phyloP scores from a whole-genome alignment of 2,888 invertebrate species.

The Exephanes ischioxanthus region DNA sequence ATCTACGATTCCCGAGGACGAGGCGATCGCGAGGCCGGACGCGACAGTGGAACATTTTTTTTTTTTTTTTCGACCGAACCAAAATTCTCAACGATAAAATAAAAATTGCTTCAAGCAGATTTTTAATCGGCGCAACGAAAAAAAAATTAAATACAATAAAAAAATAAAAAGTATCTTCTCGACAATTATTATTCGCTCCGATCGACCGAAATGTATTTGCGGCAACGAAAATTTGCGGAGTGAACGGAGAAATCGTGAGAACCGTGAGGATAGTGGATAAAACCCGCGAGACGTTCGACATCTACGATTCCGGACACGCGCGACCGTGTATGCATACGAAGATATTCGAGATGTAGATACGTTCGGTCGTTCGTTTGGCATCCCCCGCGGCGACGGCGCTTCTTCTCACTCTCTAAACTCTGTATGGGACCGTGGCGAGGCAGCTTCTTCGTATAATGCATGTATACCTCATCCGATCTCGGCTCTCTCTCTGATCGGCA shows the following conservation, averaged over 20 bases:
- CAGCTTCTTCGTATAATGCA: conserved; percentile 14
- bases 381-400: conserved; percentile 13
- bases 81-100: too few species aligned
- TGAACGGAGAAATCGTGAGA: conserved; percentile 5
- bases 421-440: neutral
- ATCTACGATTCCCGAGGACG: too few species aligned
- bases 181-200: too few species aligned
- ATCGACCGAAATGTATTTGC: too few species aligned
- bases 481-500: conserved; percentile 32
- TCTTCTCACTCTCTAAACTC: neutral
- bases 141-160: neutral
- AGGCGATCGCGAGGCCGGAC: too few species aligned
- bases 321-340: conserved; percentile 56
- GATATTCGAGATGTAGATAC: conserved; percentile 44
- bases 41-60: too few species aligned
- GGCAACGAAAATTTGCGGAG: neutral
- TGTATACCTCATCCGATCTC: conserved; percentile 34
- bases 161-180: neutral
- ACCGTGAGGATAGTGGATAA: neutral
- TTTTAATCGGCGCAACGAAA: too few species aligned
- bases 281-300: neutral
- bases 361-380: conserved; percentile 30
- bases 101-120: too few species aligned
- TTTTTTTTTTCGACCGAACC: too few species aligned
- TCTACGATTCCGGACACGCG: conserved; percentile 57